These are phyloP conservation scores for Volucella inflata DNA, from an alignment of 2,888 invertebrate species.

Conservation along the genomic window DNA sequence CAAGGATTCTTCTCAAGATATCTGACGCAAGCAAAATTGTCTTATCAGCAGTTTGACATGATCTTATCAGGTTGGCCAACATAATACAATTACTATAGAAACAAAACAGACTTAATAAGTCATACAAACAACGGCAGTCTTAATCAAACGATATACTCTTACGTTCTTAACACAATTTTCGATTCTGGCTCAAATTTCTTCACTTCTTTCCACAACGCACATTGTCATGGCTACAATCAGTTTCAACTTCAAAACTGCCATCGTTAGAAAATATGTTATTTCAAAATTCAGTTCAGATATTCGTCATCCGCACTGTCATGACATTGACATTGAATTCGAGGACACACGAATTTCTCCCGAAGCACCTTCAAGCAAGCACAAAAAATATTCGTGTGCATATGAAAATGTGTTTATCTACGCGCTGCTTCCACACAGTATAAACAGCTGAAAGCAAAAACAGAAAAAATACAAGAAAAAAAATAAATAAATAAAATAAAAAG, in stretches of 20 bases:
- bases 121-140: no score
- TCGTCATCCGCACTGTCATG: conserved; percentile 30
- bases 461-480: neutral
- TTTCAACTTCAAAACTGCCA: conserved; percentile 4
- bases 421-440: neutral
- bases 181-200: no score
- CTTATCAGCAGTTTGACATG: no score
- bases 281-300: neutral
- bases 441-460: neutral
- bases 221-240: neutral
- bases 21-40: no score
- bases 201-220: no score
- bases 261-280: conserved; percentile 3
- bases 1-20: no score
- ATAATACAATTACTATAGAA: no score
- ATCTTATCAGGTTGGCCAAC: no score
- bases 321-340: conserved; percentile 65
- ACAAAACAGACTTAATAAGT: no score
- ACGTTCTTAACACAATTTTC: no score
- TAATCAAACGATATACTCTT: no score
- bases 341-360: conserved; percentile 34
- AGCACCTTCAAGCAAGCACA: conserved; percentile 17
- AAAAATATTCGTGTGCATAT: conserved; percentile 5
- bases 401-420: conserved; percentile 9
- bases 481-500: neutral